Conservation (phyloP, 2,888 invertebrate species). For the Aporophyla nigra region DNA sequence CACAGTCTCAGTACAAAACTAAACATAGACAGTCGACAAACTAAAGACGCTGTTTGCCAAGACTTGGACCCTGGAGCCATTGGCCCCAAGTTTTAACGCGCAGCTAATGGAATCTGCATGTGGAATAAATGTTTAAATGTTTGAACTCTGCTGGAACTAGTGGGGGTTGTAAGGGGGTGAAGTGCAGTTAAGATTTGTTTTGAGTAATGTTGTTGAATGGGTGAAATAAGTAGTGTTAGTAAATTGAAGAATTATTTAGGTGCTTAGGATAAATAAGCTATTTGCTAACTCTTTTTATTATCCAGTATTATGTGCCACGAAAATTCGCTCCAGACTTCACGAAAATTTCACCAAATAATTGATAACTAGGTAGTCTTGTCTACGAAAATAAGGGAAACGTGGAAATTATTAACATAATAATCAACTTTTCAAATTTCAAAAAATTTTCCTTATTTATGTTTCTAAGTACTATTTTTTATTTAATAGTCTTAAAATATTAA, state of each 20-base stretch:
- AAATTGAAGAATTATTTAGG: not conserved
- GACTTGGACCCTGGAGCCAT: slow-evolving; percentile 66
- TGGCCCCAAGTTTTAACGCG: slow-evolving; percentile 48
- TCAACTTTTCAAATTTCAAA: too few relatives aligned
- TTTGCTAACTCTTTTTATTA: not conserved
- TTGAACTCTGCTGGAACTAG: slow-evolving; percentile 26
- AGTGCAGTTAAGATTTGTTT: slow-evolving; percentile 24
- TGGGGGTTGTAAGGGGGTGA: slow-evolving; percentile 6
- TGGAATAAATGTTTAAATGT: slow-evolving; percentile 42
- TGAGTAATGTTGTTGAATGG: slow-evolving; percentile 12
- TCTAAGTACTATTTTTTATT: too few relatives aligned
- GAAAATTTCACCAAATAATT: not conserved
- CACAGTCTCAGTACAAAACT: slow-evolving; percentile 69
- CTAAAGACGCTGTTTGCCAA: slow-evolving; percentile 71
- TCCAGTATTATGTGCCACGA: not conserved
- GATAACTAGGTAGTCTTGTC: too few relatives aligned
- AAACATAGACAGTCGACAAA: slow-evolving; percentile 79
- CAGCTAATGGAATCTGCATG: slow-evolving; percentile 61
- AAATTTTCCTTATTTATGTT: too few relatives aligned
- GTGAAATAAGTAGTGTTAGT: not conserved
- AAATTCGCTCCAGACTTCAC: not conserved
- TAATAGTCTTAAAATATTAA: too few relatives aligned
- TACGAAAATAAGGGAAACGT: too few relatives aligned
- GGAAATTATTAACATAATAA: too few relatives aligned
- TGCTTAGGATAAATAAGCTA: not conserved